These are phyloP conservation scores for Nymphalis c-album DNA, from an alignment of 2,888 invertebrate genomes.

Conservation along the genomic window DNA sequence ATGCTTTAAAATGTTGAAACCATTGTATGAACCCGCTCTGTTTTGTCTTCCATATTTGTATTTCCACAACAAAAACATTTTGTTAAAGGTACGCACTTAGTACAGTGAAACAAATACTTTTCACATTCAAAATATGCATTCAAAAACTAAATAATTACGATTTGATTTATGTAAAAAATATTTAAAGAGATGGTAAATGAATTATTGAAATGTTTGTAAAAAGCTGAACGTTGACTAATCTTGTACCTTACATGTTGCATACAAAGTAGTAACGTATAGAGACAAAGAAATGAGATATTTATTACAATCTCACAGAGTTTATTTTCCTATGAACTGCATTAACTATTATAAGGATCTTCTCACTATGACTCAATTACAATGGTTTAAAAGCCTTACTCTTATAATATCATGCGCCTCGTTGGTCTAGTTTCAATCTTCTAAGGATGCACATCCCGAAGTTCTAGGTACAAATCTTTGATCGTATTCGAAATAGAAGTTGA, in stretches of 20 bases:
- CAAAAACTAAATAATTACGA: constrained; percentile 47
- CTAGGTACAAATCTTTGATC: no score
- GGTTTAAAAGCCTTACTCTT: no score
- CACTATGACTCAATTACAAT: no score
- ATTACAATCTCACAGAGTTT: no score
- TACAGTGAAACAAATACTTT: constrained; percentile 63
- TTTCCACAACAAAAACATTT: constrained; percentile 67
- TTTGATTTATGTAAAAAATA: constrained; percentile 57
- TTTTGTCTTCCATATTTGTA: constrained; percentile 56
- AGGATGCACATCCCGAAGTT: no score
- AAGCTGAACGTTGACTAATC: neutral
- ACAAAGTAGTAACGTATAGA: neutral
- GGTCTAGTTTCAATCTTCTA: no score
- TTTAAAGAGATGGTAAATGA: constrained; percentile 25
- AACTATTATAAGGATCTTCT: no score
- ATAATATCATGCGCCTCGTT: no score
- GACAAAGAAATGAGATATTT: neutral
- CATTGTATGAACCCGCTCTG: constrained; percentile 29
- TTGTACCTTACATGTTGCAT: neutral
- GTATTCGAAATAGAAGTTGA: no score
- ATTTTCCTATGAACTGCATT: no score
- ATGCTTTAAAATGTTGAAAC: neutral
- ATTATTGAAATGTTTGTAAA: neutral
- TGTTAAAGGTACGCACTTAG: constrained; percentile 68
- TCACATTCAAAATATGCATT: constrained; percentile 65